phyloP scores from a whole-genome alignment of 2,888 invertebrate species.

The Eilema sororculum region DNA sequence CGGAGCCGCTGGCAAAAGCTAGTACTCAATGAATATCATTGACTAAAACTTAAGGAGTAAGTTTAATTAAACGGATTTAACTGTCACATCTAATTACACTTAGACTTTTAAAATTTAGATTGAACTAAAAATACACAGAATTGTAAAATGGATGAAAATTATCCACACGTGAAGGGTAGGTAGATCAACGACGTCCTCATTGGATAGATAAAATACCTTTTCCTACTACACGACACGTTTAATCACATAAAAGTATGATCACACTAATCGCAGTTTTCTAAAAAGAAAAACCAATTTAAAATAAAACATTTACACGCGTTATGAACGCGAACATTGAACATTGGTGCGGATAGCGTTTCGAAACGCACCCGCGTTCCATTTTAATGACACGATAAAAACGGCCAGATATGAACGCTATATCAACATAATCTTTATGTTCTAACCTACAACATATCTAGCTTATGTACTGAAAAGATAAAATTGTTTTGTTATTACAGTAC shows the following conservation, averaged over 20 bases:
- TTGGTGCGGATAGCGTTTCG: conserved; percentile 68
- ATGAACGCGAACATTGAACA: conserved; percentile 57
- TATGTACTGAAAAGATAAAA: conserved; percentile 12
- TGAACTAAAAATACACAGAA: too few species aligned
- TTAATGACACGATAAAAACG: conserved; percentile 79
- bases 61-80: background rate
- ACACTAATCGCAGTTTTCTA: background rate
- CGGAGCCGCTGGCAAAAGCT: too few species aligned
- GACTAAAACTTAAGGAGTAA: background rate
- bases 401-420: conserved; percentile 71
- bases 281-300: conserved; percentile 16
- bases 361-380: conserved; percentile 72
- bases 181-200: too few species aligned
- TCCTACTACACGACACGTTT: background rate
- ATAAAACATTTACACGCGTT: conserved; percentile 55
- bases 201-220: background rate
- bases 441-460: conserved; percentile 49
- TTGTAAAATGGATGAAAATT: background rate
- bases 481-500: background rate
- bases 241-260: background rate
- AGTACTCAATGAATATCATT: background rate
- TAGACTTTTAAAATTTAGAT: too few species aligned
- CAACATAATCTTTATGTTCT: conserved; percentile 67
- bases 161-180: too few species aligned
- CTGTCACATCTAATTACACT: background rate